These are phyloP conservation scores for Pheosia tremula DNA, from an alignment of 2,888 invertebrate genomes.

Conservation along the genomic window DNA sequence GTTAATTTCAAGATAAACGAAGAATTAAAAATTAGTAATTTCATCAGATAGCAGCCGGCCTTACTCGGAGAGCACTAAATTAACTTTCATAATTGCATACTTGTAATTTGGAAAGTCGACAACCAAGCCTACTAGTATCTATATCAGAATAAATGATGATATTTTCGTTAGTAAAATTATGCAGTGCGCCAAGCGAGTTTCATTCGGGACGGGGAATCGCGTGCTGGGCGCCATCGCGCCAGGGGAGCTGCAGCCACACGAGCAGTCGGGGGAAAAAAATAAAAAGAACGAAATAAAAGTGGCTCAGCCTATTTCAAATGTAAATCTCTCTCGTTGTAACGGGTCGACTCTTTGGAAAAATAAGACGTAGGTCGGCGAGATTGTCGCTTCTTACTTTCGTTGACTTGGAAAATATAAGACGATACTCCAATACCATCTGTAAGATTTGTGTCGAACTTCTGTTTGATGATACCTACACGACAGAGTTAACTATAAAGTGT, in stretches of 20 bases:
- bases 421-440: conserved; percentile 57
- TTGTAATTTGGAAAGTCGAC: conserved; percentile 37
- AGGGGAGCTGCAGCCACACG: conserved; percentile 38
- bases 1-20: conserved; percentile 36
- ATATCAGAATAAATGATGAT: conserved; percentile 31
- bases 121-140: conserved; percentile 29
- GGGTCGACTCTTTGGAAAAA: conserved; percentile 70
- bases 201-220: conserved; percentile 7
- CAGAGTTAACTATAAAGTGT: conserved; percentile 34
- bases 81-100: conserved; percentile 42
- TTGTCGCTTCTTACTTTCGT: conserved; percentile 70
- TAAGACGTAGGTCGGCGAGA: conserved; percentile 73
- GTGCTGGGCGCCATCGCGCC: conserved; percentile 20
- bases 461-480: conserved; percentile 30
- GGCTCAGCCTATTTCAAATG: conserved; percentile 75
- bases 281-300: conserved; percentile 67
- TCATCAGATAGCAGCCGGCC: conserved; percentile 43
- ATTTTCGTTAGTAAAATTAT: conserved; percentile 7
- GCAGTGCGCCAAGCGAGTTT: not conserved
- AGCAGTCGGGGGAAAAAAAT: conserved; percentile 49
- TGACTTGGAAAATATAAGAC: conserved; percentile 70
- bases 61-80: conserved; percentile 41
- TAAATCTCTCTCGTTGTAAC: conserved; percentile 77
- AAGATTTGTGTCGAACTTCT: conserved; percentile 69
- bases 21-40: conserved; percentile 45